Percentiles rank a stretch among this genome's conserved stretches.
phyloP scores from a whole-genome alignment of 2,888 invertebrate genomes.

The Plutella xylostella region DNA sequence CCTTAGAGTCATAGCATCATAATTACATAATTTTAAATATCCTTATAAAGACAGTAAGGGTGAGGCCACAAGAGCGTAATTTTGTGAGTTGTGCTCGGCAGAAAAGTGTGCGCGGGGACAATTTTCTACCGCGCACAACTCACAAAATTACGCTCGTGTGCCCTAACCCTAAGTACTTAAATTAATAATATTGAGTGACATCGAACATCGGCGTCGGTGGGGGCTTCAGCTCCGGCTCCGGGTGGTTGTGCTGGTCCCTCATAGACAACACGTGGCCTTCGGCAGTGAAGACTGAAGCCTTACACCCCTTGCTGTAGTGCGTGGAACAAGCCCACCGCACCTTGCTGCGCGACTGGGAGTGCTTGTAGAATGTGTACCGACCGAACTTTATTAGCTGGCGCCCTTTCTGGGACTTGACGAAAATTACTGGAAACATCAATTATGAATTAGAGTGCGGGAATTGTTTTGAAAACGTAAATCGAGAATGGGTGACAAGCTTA shows the following conservation, averaged over 20 bases:
- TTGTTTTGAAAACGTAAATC: too few relatives aligned
- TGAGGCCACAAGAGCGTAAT: too few relatives aligned
- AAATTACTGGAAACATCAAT: constrained; percentile 14
- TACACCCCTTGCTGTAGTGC: background rate
- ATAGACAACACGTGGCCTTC: background rate
- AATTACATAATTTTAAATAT: too few relatives aligned
- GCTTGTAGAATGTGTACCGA: constrained; percentile 20
- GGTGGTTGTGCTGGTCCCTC: background rate
- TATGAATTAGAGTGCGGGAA: too few relatives aligned
- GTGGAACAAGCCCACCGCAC: constrained; percentile 1
- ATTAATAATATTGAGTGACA: background rate
- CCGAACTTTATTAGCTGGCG: constrained; percentile 16
- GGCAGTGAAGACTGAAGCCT: background rate
- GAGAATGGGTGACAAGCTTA: too few relatives aligned
- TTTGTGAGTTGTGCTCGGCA: too few relatives aligned
- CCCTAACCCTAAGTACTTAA: too few relatives aligned
- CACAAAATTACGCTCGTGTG: too few relatives aligned
- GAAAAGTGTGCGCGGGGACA: too few relatives aligned
- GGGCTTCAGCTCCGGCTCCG: background rate
- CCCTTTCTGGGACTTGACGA: constrained; percentile 20
- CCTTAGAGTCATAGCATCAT: too few relatives aligned
- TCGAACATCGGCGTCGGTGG: background rate
- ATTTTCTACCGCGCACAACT: too few relatives aligned
- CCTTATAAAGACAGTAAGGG: too few relatives aligned
- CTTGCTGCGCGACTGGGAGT: background rate